Evolutionary conservation across 2,113 vertebrate genomes (phyloP), one percentile per base, ranked within the genome.

Genomic region (Chloroceryle aenea): DNA sequence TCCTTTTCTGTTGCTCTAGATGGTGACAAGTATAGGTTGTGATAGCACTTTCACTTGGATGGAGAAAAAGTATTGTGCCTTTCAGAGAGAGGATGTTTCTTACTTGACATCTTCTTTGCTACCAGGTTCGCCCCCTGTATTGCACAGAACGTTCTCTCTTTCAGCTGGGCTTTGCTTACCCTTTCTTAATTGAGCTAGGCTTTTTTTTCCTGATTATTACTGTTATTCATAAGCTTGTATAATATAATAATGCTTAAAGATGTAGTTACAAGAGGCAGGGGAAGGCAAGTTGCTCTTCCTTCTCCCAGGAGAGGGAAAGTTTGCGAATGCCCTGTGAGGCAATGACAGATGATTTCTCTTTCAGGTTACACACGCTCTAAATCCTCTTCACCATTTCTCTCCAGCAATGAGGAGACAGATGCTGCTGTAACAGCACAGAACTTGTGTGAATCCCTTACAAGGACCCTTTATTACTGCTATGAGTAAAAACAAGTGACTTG

Each of bases 331-430:
- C 62, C 85, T 2, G 6, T 50, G 50, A 93, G 26, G 58, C 90
- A 76, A 62, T 61, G 85, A 87, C 75, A 86, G 75, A 90, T 94
- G 75, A 93, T 90, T 96, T 91, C 68, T 94, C 80, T 91, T 68
- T 91, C 26, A 36, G 85, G 85, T 96, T 94, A 87, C 90, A 64
- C 40, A 74, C 5, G 20, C 85, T 88, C 72, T 59, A 90, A 88
- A 95, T 95, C 78, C 78, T 83, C 6, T 22, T 71, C 42, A 38
- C 15, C 0, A 0, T 74, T 97, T 88, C 77, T 85, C 67, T 80
- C 34, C 74, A 58, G 71, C 62, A 38, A 67, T 55, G 82, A 75
- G 69, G 73, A 85, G 66, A 80, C 91, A 96, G 67, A 94, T 95
- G 85, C 90, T 86, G 26, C 93, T 77, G 79, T 50, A 91, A 59